Evolutionary conservation across 2,888 invertebrate genomes (phyloP).

Genomic region (Elysia crispata): DNA sequence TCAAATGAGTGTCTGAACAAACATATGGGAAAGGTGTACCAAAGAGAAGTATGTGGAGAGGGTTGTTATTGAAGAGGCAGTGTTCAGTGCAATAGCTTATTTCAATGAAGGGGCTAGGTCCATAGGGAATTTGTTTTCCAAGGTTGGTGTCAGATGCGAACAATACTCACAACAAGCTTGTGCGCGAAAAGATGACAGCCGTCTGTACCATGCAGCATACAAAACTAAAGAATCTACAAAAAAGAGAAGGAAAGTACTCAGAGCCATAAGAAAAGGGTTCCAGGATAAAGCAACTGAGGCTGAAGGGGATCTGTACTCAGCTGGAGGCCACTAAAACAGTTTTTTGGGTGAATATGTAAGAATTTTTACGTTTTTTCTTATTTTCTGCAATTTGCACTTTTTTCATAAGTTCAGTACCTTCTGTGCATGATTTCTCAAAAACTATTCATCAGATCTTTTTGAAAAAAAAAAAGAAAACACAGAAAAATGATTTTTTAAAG

Average conservation of each 20-base stretch:
- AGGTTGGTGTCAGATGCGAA: no score
- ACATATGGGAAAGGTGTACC: neutral
- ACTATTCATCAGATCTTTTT: no score
- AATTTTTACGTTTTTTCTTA: no score
- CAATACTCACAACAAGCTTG: neutral
- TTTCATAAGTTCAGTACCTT: no score
- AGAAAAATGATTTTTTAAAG: no score
- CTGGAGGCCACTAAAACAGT: slow-evolving; percentile 27
- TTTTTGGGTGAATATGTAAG: no score
- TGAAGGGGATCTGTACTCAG: slow-evolving; percentile 23
- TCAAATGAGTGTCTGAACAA: slow-evolving; percentile 9
- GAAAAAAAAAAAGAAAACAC: no score
- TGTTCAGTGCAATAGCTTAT: neutral
- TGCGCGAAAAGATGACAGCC: neutral
- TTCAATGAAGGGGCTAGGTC: slow-evolving; percentile 16
- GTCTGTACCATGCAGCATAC: no score
- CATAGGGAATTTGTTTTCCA: neutral
- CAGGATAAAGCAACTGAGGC: neutral
- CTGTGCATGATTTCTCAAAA: no score
- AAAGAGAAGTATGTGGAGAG: neutral
- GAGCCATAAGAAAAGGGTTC: slow-evolving; percentile 24
- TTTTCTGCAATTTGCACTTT: no score
- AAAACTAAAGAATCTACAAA: neutral
- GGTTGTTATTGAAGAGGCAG: neutral
- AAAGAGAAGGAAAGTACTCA: slow-evolving; percentile 15